phyloP scores from a whole-genome alignment of 2,113 vertebrate species.

The Serilophus lunatus region DNA sequence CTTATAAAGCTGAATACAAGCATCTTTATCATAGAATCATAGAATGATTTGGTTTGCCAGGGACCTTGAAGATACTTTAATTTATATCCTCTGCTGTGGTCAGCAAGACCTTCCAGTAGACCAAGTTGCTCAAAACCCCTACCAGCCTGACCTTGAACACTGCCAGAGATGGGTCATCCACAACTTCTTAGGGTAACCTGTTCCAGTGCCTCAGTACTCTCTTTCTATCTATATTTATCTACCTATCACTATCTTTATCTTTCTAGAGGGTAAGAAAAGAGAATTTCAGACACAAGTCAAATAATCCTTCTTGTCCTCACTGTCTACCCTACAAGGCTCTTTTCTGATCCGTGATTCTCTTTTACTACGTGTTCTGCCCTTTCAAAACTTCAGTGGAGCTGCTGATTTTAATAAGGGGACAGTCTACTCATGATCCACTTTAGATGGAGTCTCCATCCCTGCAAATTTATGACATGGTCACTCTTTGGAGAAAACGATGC shows the following conservation, averaged over 20 bases:
- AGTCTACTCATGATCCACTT: neutral
- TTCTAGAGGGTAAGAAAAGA: neutral
- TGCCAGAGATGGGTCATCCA: neutral
- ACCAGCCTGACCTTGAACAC: neutral
- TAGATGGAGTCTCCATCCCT: neutral
- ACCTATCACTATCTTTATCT: neutral
- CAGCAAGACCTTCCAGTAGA: neutral
- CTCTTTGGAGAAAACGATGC: neutral
- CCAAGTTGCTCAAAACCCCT: neutral
- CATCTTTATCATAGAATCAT: neutral
- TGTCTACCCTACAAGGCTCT: neutral
- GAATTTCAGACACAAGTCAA: neutral
- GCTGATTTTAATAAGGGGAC: neutral
- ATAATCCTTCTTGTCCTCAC: neutral
- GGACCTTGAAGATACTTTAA: neutral
- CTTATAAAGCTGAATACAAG: neutral
- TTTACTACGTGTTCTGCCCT: neutral
- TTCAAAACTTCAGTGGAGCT: neutral
- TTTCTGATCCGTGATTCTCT: neutral
- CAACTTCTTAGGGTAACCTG: neutral
- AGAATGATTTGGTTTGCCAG: neutral
- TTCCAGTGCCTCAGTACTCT: neutral
- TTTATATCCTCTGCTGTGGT: neutral
- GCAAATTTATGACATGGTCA: fast-evolving
- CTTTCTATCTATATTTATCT: neutral